Evolutionary conservation across 2,797 vertebrate species (phyloP).

Genomic region (Fratercula arctica): DNA sequence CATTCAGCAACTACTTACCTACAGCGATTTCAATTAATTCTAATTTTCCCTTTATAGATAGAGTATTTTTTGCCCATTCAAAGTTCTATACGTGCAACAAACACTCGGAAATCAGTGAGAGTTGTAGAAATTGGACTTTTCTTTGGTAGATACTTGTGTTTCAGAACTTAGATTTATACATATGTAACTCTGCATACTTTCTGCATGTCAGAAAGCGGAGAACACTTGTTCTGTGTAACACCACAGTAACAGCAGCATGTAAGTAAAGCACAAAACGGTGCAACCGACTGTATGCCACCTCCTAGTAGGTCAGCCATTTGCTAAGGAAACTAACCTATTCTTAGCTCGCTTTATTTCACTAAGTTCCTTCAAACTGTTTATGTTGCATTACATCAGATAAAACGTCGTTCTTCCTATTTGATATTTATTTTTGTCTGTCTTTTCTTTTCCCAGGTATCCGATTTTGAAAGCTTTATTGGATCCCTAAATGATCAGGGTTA

Average conservation of each 20-base stretch:
- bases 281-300: background rate
- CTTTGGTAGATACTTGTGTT: background rate
- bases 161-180: background rate
- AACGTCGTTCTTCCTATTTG: background rate
- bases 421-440: background rate
- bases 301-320: background rate
- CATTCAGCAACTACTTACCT: fast-evolving
- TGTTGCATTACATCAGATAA: background rate
- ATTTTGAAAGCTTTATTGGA: conserved; percentile 92
- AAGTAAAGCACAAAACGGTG: background rate
- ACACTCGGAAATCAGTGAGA: background rate
- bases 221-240: background rate
- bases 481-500: conserved; percentile 96
- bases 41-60: background rate
- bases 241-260: background rate
- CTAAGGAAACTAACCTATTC: background rate
- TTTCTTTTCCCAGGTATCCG: conserved; percentile 81
- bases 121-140: background rate
- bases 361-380: background rate
- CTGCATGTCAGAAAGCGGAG: background rate
- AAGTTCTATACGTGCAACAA: background rate
- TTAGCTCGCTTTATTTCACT: background rate
- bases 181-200: background rate
- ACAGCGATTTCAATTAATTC: background rate
- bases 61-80: background rate